Evolutionary conservation across 1,140 invertebrate species (phyloP), one percentile per base, ranked within the genome.

Genomic region (Formica exsecta): DNA sequence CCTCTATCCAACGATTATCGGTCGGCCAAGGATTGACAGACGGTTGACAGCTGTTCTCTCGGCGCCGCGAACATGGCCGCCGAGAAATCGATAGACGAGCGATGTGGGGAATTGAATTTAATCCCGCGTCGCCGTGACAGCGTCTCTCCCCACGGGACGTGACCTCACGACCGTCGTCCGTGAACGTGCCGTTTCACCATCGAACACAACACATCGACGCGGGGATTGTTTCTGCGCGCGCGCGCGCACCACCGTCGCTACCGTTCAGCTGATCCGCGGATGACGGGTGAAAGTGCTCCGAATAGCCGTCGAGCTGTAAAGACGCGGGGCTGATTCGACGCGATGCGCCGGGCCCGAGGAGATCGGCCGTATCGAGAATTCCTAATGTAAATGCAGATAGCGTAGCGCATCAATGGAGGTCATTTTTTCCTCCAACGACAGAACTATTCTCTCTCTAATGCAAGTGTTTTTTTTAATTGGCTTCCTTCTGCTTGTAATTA

Each of bases 271-370:
- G 79, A 83, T 83, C 64, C 25, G 8, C 41, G 54, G 25, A 86
- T 85, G 89, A 79, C 48, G 84, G 61, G 89, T 90, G 89, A 90
- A 90, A 90, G 89, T 90, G 86, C 57, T 88, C 89, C 48, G 64
- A 44, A 86, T 90, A 87, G 48, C 44, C 83, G 79, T 81, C 80
- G 79, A 86, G 36, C 66, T 81, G 81, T 81, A 54, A 87, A 87
- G 59, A 86, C 38, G 68, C 68, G 64, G 48, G 54, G 61, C 41
- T 77, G 88, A 85, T 76, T 70, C 75, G 79, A 66, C 68, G 44
- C 61, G 36, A 76, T 84, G 36, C 61, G 64, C 59, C 2, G 74
- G 44, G 41, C 41, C 57, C 13, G 61, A 83, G 22, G 8, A 57
- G 75, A 51, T 64, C 22, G 4, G 32, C 61, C 48, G 74, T 71